Conservation (phyloP, 2,888 invertebrate species). For the Agrilus biguttatus region DNA sequence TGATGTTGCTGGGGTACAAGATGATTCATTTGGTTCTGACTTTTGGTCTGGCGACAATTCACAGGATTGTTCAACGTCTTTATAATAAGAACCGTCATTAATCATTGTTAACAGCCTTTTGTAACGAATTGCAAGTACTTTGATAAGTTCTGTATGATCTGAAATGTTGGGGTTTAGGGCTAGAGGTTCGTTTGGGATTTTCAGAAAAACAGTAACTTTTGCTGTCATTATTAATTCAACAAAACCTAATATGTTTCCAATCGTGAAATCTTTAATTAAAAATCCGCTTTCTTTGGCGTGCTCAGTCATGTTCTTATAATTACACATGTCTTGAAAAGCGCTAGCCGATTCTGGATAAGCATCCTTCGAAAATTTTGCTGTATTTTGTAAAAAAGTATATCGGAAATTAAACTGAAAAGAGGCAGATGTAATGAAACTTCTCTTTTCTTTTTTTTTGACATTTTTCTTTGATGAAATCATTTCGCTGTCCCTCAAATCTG, state of each 20-base stretch:
- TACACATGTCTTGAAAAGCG: conserved; percentile 5
- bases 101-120: conserved; percentile 6
- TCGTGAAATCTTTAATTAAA: conserved; percentile 14
- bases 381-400: conserved; percentile 19
- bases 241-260: conserved; percentile 35
- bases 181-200: conserved; percentile 41
- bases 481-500: conserved; percentile 41
- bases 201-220: conserved; percentile 29
- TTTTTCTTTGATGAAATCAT: conserved; percentile 41
- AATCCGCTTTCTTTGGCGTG: conserved; percentile 7
- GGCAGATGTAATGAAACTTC: conserved; percentile 18
- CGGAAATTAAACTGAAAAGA: conserved; percentile 34
- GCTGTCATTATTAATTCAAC: conserved; percentile 29
- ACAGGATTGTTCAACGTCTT: conserved; percentile 4
- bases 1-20: no score
- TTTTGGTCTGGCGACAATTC: no score
- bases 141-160: conserved; percentile 32
- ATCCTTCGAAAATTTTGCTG: conserved; percentile 32
- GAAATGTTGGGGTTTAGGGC: conserved; percentile 37
- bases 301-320: conserved; percentile 4
- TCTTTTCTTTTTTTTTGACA: conserved; percentile 18
- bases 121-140: conserved; percentile 20
- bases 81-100: conserved; percentile 6
- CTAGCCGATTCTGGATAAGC: conserved; percentile 29
- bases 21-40: no score